Conservation (phyloP, 2,797 vertebrate genomes). For the Falco cherrug region DNA sequence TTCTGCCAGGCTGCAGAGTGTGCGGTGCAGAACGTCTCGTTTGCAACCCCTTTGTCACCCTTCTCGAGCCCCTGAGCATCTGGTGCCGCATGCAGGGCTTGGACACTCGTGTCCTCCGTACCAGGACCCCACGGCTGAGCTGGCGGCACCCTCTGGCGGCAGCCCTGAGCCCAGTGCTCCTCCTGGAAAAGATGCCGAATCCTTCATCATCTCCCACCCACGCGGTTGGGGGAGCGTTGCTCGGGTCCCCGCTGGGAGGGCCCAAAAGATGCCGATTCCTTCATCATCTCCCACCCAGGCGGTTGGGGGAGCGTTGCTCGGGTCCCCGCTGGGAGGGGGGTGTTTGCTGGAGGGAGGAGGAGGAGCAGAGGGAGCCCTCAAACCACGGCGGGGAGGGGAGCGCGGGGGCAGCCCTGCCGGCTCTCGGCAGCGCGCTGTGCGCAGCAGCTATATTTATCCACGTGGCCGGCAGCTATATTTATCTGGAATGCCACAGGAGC, state of each 20-base stretch:
- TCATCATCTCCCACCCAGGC: rapidly evolving
- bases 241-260: background rate
- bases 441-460: slow-evolving; percentile 42
- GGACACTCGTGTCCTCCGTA: background rate
- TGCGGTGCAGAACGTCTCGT: background rate
- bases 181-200: background rate
- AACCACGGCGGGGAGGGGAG: background rate
- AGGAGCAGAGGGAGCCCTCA: background rate
- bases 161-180: background rate
- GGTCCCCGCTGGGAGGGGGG: background rate
- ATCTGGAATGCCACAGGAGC: slow-evolving; percentile 18
- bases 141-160: slow-evolving; percentile 49
- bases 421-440: background rate
- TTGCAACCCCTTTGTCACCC: background rate
- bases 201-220: background rate
- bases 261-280: background rate
- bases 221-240: rapidly evolving
- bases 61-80: too few relatives aligned
- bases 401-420: background rate
- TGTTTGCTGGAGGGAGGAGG: background rate
- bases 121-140: background rate
- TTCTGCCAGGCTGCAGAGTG: background rate
- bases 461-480: slow-evolving; percentile 14
- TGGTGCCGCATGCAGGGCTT: rapidly evolving
- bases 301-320: background rate